Base-by-base conservation (phyloP, 2,113 vertebrate species). In the Phrynosoma blainvillii region DNA sequence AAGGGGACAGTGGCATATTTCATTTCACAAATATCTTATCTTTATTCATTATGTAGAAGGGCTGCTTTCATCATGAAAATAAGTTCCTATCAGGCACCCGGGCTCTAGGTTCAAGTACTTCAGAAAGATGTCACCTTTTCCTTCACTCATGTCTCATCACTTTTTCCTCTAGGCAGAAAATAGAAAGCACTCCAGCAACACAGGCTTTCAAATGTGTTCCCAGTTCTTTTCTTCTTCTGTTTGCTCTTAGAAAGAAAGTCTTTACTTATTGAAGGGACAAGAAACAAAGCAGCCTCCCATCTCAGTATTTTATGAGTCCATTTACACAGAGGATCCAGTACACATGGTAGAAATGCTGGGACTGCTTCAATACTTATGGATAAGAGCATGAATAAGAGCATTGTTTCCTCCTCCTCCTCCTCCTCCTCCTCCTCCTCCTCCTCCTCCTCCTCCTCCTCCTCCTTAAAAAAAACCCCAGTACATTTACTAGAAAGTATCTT, bases 11-110 rank as follows among this genome's bases (percentile, higher is more conserved):
- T 89, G 77, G 30, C 36, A 80, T 86, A 77, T 88, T 94, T 92
- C 94, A 79, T 86, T 94, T 92, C 94, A 78, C 84, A 89, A 94
- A 87, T 74, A 36, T 91, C 82, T 88, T 94, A 90, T 88, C 94
- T 93, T 3, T 91, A 93, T 93, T 94, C 94, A 93, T 95, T 95
- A 93, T 89, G 47, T 78, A 90, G 78, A 92, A 88, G 62, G 5
- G 79, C 27, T n/a, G 89, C 78, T 79, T 94, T 85, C 74, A 27
- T 73, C 71, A 32, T 90, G 30, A 30, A 93, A 89, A 91, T 88
- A 75, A 86, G 52, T 76, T 89, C 1, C 40, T 70, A 81, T 82
- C 42, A 86, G 89, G 65, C 36, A 90, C 70, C 42, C 85, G 79
- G 88, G 81, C 62, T 93, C 77, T 20, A 5, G 12, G 68, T 89